phyloP scores from a whole-genome alignment of 2,888 invertebrate genomes.

The Eupithecia centaureata region DNA sequence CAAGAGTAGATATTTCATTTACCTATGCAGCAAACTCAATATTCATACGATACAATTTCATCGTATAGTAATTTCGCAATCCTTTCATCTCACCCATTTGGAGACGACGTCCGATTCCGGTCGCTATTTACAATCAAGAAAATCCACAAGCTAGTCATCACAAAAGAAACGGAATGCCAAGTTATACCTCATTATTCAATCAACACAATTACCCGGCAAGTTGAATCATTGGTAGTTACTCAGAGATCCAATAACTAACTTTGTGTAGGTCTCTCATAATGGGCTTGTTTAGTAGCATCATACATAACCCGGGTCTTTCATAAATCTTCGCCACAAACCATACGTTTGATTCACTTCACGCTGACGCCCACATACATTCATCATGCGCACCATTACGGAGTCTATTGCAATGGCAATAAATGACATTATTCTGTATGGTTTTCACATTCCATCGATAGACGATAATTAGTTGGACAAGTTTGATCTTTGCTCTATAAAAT shows the following conservation, averaged over 20 bases:
- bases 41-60: not conserved
- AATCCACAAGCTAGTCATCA: not conserved
- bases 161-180: conserved; percentile 5
- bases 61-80: conserved; percentile 4
- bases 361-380: conserved; percentile 35
- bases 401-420: conserved; percentile 21
- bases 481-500: conserved; percentile 12
- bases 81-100: not conserved
- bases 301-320: conserved; percentile 11
- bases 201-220: conserved; percentile 10
- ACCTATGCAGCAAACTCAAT: not conserved
- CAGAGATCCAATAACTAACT: conserved; percentile 5
- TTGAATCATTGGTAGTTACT: conserved; percentile 22
- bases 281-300: conserved; percentile 12
- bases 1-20: not conserved
- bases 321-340: conserved; percentile 25
- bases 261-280: not conserved
- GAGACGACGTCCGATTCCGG: not conserved
- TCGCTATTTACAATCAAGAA: not conserved
- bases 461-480: conserved; percentile 17
- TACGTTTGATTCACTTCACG: conserved; percentile 33
- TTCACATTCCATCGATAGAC: conserved; percentile 18
- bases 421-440: conserved; percentile 17
- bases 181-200: conserved; percentile 13
- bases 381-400: conserved; percentile 25